phyloP scores from a whole-genome alignment of 2,797 vertebrate genomes.

The Alauda arvensis region DNA sequence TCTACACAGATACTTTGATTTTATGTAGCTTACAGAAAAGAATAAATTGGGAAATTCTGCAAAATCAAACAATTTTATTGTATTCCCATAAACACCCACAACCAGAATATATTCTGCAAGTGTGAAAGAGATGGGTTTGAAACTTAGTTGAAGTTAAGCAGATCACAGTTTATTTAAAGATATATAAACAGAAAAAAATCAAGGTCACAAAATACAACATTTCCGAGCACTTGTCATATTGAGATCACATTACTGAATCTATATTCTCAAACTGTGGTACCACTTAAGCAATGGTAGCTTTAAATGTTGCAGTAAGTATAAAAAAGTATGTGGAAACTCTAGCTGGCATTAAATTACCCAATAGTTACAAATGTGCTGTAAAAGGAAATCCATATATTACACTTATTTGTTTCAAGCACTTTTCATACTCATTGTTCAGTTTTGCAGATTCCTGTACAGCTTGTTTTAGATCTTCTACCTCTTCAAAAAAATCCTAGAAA shows the following conservation, averaged over 20 bases:
- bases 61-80: not conserved
- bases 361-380: not conserved
- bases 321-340: not conserved
- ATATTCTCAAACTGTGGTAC: not conserved
- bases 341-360: not conserved
- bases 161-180: constrained; percentile 38
- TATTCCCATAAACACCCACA: not conserved
- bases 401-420: constrained; percentile 58
- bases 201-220: not conserved
- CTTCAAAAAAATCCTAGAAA: constrained; percentile 69
- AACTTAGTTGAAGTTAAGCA: not conserved
- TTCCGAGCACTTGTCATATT: not conserved
- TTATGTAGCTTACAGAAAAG: not conserved
- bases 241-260: not conserved
- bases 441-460: constrained; percentile 59
- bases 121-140: not conserved
- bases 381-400: constrained; percentile 49
- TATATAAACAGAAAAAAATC: not conserved
- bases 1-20: not conserved
- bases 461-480: constrained; percentile 66
- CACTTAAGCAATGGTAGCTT: not conserved
- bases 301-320: not conserved
- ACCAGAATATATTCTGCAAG: not conserved
- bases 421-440: constrained; percentile 64
- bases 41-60: not conserved